Evolutionary conservation across 2,888 invertebrate genomes (phyloP), one percentile per base, ranked within the genome.

Genomic region (Eudemis profundana): DNA sequence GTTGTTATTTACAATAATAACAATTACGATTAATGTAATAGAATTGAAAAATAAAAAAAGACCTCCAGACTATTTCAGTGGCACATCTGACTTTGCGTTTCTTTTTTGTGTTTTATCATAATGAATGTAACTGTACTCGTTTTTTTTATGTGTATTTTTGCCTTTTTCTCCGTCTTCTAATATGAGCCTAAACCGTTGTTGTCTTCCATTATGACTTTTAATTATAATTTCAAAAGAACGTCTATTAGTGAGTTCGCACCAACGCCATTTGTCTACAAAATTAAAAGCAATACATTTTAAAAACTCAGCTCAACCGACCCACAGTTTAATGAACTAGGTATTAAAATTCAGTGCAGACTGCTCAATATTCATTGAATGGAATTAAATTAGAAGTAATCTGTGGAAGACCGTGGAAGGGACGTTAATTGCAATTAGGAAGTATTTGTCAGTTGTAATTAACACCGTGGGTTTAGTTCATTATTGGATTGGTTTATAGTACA

Each of bases 271-370:
- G 42, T 56, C 56, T 56, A 56, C 56, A 27, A 56, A 56, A 56
- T 56, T 56, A 56, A 56, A 44, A 29, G 44, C 56, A 56, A 56
- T 56, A 56, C 42, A 56, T 56, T 56, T 17, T 19, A 44, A 19
- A 44, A 56, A 42, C 42, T n/a, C 33, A 33, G 27, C 61, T 46
- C 42, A 50, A 49, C 63, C 42, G 29, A 42, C 23, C 56, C 49
- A 50, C 49, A 49, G 50, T 56, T 56, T 63, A 63, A 63, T 50
- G 63, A 63, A 63, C 56, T 57, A 49, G 36, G 63, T 56, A 63
- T 63, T 63, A 49, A 57, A 63, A 63, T 63, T 63, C 56, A 63
- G 63, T 19, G 17, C 56, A 50, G 51, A 33, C 33, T 33, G 61
- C 50, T 63, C 49, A 63, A 63, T 63, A 63, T 63, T 63, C 63